Evolutionary conservation across 1,140 invertebrate genomes (phyloP), one percentile per base, ranked within the genome.

Genomic region (Cyclina sinensis): DNA sequence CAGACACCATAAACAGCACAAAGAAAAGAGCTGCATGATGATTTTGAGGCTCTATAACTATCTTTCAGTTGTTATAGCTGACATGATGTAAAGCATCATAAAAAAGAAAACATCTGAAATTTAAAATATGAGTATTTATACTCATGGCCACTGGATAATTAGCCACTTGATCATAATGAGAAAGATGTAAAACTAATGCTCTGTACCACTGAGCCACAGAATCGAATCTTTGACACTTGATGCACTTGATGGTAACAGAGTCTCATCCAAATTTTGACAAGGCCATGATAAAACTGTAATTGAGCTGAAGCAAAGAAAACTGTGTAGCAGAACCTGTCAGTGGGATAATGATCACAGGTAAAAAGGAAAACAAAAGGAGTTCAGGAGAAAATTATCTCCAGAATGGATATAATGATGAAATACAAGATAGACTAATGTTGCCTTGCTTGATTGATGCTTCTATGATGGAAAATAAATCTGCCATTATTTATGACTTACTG

Each of bases 401-500:
- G 18, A 35, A 30, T 57, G 27, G 74, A 54, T 57, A 30, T 14
- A 9, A 78, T 54, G 74, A 78, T 54, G 74, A 51, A 35, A 54
- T n/a, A 37, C 30, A 30, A 78, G 74, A 78, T 78, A 78, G 46
- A 78, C 43, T 51, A 35, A 78, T 35, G 43, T 32, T 30, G 43
- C 74, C 3, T 30, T 7, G 27, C 27, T 12, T 78, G 74, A 51
- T 30, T 35, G 74, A 78, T 78, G 46, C 27, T 27, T 21, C 3
- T 51, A 32, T 78, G 46, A 78, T 78, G 48, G 30, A 21, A 54
- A 51, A 54, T 51, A 78, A 78, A 78, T 78, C 74, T 78, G 74
- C 43, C 24, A 78, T 78, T 51, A 78, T 78, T 78, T 48, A 78
- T 51, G 43, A 78, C 24, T 27, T 7, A 18, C 27, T 27, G 1